Conservation (phyloP, 2,888 invertebrate species). For the Siphlonurus alternatus region DNA sequence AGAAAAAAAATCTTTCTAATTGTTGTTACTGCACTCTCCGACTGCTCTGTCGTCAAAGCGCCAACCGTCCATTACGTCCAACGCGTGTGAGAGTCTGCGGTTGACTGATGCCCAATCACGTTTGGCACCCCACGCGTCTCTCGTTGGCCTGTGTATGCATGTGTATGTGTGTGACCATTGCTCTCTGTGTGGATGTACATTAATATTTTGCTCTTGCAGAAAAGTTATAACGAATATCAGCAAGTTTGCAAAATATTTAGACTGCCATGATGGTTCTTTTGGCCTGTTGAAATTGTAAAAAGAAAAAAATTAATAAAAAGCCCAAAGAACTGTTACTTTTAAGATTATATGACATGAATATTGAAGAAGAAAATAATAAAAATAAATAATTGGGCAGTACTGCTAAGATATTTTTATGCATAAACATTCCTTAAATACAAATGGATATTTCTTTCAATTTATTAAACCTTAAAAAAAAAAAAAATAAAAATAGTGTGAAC, state of each 20-base stretch:
- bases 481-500: background rate
- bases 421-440: background rate
- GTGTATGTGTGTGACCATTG: background rate
- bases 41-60: background rate
- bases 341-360: background rate
- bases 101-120: background rate
- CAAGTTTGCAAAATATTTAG: background rate
- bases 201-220: background rate
- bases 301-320: background rate
- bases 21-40: background rate
- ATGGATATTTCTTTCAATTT: no score
- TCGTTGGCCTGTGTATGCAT: background rate
- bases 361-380: background rate
- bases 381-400: background rate
- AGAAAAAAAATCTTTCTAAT: background rate
- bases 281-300: background rate
- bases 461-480: background rate
- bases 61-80: background rate
- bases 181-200: background rate
- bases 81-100: background rate
- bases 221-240: background rate
- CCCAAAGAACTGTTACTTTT: background rate
- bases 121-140: background rate
- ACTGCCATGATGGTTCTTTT: background rate
- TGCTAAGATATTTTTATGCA: background rate